Percentiles rank a stretch among this genome's conserved stretches.
Conservation (phyloP, 2,113 vertebrate species). For the human region DNA sequence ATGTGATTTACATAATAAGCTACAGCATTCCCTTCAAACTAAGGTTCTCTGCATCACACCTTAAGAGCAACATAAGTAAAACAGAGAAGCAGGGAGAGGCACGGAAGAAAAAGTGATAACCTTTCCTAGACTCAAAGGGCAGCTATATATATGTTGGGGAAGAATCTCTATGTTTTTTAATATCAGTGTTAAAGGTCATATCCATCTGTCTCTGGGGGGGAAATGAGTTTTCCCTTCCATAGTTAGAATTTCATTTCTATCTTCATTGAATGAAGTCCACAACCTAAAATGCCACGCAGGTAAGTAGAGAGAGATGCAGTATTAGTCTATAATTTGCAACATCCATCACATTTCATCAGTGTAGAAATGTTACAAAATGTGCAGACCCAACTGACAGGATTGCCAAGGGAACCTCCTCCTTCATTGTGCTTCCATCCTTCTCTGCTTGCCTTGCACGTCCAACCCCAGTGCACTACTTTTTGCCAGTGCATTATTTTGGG, state of each 20-base stretch:
- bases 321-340: not conserved
- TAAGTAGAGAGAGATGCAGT: not conserved
- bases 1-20: not conserved
- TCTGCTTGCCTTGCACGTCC: not conserved
- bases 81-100: not conserved
- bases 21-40: not conserved
- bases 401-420: not conserved
- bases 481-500: not conserved
- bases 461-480: not conserved
- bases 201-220: not conserved
- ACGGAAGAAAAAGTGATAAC: not conserved
- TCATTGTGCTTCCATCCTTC: not conserved
- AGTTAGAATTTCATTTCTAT: not conserved
- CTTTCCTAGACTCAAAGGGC: not conserved
- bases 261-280: slow-evolving; percentile 18
- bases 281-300: not conserved
- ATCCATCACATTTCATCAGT: not conserved
- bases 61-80: not conserved
- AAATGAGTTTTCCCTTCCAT: not conserved
- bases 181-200: slow-evolving; percentile 8
- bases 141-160: not conserved
- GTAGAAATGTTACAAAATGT: not conserved
- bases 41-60: not conserved
- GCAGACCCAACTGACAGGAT: not conserved
- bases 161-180: not conserved